These are phyloP conservation scores for Aphaenogaster rudis DNA, from an alignment of 1,140 invertebrate species.

Conservation along the genomic window DNA sequence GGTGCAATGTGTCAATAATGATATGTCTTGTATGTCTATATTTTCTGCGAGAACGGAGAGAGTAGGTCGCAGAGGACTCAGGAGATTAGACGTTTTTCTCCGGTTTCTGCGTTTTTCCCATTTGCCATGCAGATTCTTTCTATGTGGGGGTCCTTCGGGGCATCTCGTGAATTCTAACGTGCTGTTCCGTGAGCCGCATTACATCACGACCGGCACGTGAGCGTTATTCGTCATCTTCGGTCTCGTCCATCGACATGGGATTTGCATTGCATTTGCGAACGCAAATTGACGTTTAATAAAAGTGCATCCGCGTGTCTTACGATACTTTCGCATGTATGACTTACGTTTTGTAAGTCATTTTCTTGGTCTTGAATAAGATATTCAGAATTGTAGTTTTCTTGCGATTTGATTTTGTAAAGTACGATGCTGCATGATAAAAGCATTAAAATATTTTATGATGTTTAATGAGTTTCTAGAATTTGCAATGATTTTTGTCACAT, in stretches of 20 bases:
- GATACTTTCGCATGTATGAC: neutral
- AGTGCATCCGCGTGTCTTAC: neutral
- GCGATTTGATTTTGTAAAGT: neutral
- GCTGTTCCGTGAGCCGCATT: conserved; percentile 48
- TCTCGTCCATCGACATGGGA: neutral
- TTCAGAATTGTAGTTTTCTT: neutral
- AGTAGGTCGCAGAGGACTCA: neutral
- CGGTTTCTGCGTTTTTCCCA: conserved; percentile 25
- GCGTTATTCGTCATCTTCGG: conserved; percentile 53
- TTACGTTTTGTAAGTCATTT: neutral
- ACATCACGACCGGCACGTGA: conserved; percentile 36
- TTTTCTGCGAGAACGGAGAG: neutral
- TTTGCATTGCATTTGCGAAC: neutral
- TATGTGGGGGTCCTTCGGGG: neutral
- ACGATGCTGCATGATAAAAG: neutral
- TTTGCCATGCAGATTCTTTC: neutral
- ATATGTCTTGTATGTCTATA: conserved; percentile 35
- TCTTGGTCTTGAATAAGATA: neutral
- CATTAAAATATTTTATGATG: neutral
- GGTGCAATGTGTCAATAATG: conserved; percentile 43
- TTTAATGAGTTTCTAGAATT: conserved; percentile 8
- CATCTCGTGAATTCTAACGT: conserved; percentile 48
- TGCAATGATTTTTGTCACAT: neutral
- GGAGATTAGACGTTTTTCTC: conserved; percentile 55
- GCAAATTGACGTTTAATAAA: conserved; percentile 55